These are phyloP conservation scores for Leptodactylus fuscus DNA, from an alignment of 2,113 vertebrate genomes.

Conservation along the genomic window DNA sequence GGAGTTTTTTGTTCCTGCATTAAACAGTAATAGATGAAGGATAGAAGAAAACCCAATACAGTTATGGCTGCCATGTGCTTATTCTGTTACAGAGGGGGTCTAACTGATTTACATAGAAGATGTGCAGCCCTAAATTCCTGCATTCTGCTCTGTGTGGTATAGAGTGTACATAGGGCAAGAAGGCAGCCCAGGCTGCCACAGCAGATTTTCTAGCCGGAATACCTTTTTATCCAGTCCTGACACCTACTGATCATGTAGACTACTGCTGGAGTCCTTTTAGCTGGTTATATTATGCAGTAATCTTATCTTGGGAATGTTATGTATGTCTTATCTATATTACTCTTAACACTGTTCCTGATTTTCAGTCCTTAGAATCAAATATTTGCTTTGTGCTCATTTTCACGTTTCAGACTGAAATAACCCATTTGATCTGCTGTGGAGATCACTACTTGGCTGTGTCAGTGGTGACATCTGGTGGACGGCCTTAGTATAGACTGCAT, in stretches of 20 bases:
- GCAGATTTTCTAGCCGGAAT: background rate
- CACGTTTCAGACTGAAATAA: background rate
- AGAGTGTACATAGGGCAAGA: background rate
- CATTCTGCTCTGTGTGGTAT: background rate
- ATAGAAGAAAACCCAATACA: background rate
- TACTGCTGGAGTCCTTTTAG: background rate
- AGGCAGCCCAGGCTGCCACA: background rate
- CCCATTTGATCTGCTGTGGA: background rate
- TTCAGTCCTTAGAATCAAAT: background rate
- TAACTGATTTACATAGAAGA: too few species aligned
- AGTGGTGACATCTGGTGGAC: slow-evolving; percentile 44
- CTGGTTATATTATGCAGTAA: background rate
- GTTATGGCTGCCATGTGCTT: background rate
- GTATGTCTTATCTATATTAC: too few species aligned
- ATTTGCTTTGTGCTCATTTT: background rate
- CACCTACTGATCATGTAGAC: background rate
- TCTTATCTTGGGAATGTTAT: background rate
- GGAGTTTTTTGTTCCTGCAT: background rate
- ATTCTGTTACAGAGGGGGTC: too few species aligned
- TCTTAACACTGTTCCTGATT: too few species aligned
- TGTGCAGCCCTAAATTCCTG: background rate
- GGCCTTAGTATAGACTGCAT: background rate
- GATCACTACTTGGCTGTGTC: background rate
- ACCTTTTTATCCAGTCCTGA: background rate
- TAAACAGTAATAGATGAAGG: too few species aligned